phyloP scores from a whole-genome alignment of 2,888 invertebrate species.

The Lomographa bimaculata region DNA sequence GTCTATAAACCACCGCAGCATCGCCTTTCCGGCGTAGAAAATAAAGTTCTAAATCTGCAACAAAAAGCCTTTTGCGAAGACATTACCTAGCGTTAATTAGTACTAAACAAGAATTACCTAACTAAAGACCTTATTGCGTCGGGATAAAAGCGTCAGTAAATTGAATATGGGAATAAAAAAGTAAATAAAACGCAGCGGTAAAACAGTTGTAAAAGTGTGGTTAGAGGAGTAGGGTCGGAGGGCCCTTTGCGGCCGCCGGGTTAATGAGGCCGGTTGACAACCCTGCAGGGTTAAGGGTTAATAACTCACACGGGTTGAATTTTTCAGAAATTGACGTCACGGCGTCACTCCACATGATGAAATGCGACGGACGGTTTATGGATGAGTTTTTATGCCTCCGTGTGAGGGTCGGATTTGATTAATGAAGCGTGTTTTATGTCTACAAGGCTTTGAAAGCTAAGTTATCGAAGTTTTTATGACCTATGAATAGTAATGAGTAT shows the following conservation, averaged over 20 bases:
- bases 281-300: conserved; percentile 24
- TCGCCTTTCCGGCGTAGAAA: conserved; percentile 8
- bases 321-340: conserved; percentile 30
- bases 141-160: conserved; percentile 34
- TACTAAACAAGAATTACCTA: conserved; percentile 34
- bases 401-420: conserved; percentile 17
- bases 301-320: conserved; percentile 22
- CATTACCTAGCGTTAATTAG: conserved; percentile 35
- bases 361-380: conserved; percentile 16
- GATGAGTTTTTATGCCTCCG: conserved; percentile 10
- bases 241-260: conserved; percentile 29
- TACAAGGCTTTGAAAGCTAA: conserved; percentile 5
- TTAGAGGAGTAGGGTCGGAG: conserved; percentile 30
- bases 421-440: conserved; percentile 15
- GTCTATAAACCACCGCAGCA: conserved; percentile 11
- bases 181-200: conserved; percentile 41
- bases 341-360: conserved; percentile 25
- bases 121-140: conserved; percentile 35
- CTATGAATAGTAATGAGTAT: conserved; percentile 7
- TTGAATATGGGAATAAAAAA: conserved; percentile 43
- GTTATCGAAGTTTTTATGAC: conserved; percentile 13
- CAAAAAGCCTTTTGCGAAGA: conserved; percentile 13
- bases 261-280: conserved; percentile 33
- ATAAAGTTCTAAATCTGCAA: conserved; percentile 29
- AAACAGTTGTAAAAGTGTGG: conserved; percentile 42